Percentiles rank a stretch among this genome's conserved stretches.
phyloP scores from a whole-genome alignment of 2,113 vertebrate genomes.

The Colossoma macropomum region DNA sequence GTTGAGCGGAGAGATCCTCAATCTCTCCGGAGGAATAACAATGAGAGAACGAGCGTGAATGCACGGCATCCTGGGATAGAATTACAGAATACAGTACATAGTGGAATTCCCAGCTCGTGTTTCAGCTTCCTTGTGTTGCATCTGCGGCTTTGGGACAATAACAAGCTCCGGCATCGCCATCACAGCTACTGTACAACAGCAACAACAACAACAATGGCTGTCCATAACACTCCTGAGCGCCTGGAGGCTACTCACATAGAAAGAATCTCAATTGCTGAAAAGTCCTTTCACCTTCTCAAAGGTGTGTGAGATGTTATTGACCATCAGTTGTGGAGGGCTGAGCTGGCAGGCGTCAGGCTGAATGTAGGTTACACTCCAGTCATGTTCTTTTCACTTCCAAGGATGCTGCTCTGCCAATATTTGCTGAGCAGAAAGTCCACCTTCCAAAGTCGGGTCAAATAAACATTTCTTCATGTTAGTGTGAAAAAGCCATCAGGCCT shows the following conservation, averaged over 20 bases:
- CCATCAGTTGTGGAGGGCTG: neutral
- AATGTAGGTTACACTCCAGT: neutral
- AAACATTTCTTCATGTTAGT: neutral
- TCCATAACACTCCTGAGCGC: slow-evolving; percentile 63
- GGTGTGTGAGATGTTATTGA: neutral
- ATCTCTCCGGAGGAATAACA: slow-evolving; percentile 68
- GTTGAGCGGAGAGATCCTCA: neutral
- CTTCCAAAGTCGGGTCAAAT: neutral
- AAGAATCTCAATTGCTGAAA: slow-evolving; percentile 42
- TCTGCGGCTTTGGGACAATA: slow-evolving; percentile 61
- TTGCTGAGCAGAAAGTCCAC: slow-evolving; percentile 4
- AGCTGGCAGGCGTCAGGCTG: neutral
- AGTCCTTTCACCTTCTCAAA: neutral
- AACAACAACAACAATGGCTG: slow-evolving; percentile 53
- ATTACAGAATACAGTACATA: slow-evolving; percentile 70
- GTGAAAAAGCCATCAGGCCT: neutral
- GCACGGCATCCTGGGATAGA: slow-evolving; percentile 70
- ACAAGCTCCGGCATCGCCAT: slow-evolving; percentile 49
- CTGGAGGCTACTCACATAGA: slow-evolving; percentile 41
- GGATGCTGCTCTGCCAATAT: slow-evolving; percentile 16
- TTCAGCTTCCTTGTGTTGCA: slow-evolving; percentile 63
- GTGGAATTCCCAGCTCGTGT: slow-evolving; percentile 75
- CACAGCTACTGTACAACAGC: slow-evolving; percentile 44
- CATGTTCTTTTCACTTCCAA: neutral
- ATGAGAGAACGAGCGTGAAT: slow-evolving; percentile 37